Conservation (phyloP, 2,113 vertebrate species). For the Dicentrarchus labrax region DNA sequence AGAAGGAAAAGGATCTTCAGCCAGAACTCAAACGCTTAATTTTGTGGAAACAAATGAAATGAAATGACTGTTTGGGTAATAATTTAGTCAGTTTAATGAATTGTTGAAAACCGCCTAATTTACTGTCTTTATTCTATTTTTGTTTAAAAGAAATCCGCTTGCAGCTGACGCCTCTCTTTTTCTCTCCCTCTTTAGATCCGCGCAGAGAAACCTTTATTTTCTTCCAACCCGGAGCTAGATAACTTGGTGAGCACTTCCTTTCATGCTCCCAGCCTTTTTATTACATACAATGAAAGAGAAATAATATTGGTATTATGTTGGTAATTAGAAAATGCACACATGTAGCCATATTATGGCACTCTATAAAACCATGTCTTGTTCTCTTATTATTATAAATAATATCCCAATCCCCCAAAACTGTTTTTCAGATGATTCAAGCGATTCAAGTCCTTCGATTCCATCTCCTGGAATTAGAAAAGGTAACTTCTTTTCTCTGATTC, state of each 20-base stretch:
- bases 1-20: too few species aligned
- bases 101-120: not conserved
- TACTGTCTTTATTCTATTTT: not conserved
- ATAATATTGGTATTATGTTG: not conserved
- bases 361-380: not conserved
- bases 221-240: constrained; percentile 94
- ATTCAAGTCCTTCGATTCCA: constrained; percentile 98
- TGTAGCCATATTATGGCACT: not conserved
- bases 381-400: not conserved
- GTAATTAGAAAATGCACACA: not conserved
- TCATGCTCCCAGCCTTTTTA: too few species aligned
- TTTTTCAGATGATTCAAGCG: constrained; percentile 94
- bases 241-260: constrained; percentile 89
- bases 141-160: not conserved
- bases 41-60: not conserved
- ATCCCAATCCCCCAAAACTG: too few species aligned
- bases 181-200: constrained; percentile 84
- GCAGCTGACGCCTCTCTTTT: not conserved
- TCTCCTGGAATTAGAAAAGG: constrained; percentile 98
- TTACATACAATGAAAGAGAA: not conserved
- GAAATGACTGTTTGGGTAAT: not conserved
- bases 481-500: constrained; percentile 70
- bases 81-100: not conserved
- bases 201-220: constrained; percentile 94
- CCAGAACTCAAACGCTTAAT: not conserved